phyloP scores from a whole-genome alignment of 2,888 invertebrate genomes.

The Piscicola geometra region DNA sequence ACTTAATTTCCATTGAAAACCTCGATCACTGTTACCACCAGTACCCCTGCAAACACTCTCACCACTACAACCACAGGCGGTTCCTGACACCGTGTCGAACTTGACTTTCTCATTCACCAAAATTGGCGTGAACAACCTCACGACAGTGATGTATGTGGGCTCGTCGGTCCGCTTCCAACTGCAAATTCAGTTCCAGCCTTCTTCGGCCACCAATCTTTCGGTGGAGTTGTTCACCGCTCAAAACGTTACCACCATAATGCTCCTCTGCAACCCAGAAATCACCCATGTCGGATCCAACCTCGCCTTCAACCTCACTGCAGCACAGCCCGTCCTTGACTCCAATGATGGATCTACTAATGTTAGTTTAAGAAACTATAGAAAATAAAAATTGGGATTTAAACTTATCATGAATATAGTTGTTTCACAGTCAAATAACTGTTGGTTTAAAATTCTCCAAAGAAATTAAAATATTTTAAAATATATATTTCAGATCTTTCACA shows the following conservation, averaged over 20 bases:
- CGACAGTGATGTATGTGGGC: conserved; percentile 46
- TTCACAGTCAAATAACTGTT: neutral
- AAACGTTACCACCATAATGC: conserved; percentile 52
- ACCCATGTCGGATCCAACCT: conserved; percentile 45
- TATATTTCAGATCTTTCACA: too few relatives aligned
- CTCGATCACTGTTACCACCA: too few relatives aligned
- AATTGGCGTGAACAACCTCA: conserved; percentile 35
- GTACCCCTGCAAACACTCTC: too few relatives aligned
- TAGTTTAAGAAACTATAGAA: too few relatives aligned
- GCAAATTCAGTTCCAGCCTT: conserved; percentile 35
- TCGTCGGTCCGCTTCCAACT: conserved; percentile 46
- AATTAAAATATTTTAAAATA: too few relatives aligned
- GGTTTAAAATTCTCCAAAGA: too few relatives aligned
- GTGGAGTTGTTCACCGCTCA: conserved; percentile 55
- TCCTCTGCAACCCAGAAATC: conserved; percentile 49
- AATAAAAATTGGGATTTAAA: neutral
- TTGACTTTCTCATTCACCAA: conserved; percentile 39
- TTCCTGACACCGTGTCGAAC: conserved; percentile 27
- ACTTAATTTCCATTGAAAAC: too few relatives aligned
- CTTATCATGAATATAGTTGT: neutral
- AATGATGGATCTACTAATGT: conserved; percentile 38
- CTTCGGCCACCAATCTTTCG: conserved; percentile 46
- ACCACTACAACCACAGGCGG: too few relatives aligned
- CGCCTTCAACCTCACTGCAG: conserved; percentile 25
- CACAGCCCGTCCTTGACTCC: conserved; percentile 43